Conservation (phyloP, 2,113 vertebrate species). For the Ondatra zibethicus region DNA sequence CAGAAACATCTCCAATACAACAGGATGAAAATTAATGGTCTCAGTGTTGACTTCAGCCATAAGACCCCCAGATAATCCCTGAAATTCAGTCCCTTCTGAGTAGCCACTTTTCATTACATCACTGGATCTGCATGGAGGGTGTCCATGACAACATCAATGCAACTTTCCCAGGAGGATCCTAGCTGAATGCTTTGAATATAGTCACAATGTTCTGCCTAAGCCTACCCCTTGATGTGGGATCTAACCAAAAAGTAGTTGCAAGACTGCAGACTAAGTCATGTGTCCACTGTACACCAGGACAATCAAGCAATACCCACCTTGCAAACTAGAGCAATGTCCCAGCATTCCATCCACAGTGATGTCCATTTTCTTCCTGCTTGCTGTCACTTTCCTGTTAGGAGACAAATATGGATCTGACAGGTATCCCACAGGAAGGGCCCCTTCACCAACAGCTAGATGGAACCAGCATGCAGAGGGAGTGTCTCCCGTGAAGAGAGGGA, state of each 20-base stretch:
- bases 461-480: not conserved
- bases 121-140: too few species aligned
- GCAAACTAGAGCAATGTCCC: not conserved
- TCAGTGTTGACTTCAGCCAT: not conserved
- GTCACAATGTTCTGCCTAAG: not conserved
- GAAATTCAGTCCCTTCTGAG: not conserved
- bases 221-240: not conserved
- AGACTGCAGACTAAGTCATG: not conserved
- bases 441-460: not conserved
- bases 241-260: not conserved
- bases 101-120: too few species aligned
- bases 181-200: not conserved
- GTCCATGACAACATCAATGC: not conserved
- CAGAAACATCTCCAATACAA: not conserved
- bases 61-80: not conserved
- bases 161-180: not conserved
- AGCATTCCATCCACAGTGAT: not conserved
- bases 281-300: not conserved
- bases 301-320: not conserved
- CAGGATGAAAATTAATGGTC: rapidly evolving
- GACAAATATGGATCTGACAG: not conserved
- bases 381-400: not conserved
- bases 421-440: not conserved
- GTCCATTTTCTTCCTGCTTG: not conserved
- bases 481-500: too few species aligned